Evolutionary conservation across 1,140 invertebrate species (phyloP), one percentile per base, ranked within the genome.

Genomic region (Anastatus disparis): DNA sequence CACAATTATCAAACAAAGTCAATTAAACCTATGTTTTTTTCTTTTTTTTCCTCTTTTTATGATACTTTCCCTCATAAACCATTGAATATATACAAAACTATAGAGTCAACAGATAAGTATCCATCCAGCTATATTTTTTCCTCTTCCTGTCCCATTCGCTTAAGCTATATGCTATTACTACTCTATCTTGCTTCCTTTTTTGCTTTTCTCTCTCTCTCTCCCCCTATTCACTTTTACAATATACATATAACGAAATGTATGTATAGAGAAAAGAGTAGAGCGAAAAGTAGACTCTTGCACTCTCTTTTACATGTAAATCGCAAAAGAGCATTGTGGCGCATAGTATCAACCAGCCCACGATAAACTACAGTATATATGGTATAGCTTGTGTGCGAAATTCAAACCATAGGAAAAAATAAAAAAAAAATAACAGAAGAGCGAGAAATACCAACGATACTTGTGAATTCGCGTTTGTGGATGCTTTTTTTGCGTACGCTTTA

Each of bases 271-370:
- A n/a, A n/a, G n/a, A n/a, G n/a, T n/a, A n/a, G n/a, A n/a, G n/a
- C n/a, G n/a, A n/a, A n/a, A n/a, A n/a, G n/a, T n/a, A n/a, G 10
- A 0, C 10, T 1, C 24, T 50, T 13, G 12, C 35, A 12, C 6
- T 12, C 63, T 42, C 50, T 66, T 55, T 55, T 55, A 31, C 63
- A 66, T 66, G 63, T 55, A 66, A 66, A 66, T 66, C 38, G 38
- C 22, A 6, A 42, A 29, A 55, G 52, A 9, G 50, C n/a, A n/a
- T n/a, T n/a, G 42, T 35, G 27, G 24, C 15, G n/a, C n/a, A 24
- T 48, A 24, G 29, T 46, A 22, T 17, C 15, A 26, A 10, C 27
- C 24, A 22, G 44, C 10, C 27, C 44, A 26, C 1, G 40, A n/a
- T 29, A 48, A 35, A 35, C 31, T 29, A 9, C 8, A 29, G 15